Percentiles rank a stretch among this genome's conserved stretches.
phyloP scores from a whole-genome alignment of 2,113 vertebrate genomes.

The Pteropus alecto region DNA sequence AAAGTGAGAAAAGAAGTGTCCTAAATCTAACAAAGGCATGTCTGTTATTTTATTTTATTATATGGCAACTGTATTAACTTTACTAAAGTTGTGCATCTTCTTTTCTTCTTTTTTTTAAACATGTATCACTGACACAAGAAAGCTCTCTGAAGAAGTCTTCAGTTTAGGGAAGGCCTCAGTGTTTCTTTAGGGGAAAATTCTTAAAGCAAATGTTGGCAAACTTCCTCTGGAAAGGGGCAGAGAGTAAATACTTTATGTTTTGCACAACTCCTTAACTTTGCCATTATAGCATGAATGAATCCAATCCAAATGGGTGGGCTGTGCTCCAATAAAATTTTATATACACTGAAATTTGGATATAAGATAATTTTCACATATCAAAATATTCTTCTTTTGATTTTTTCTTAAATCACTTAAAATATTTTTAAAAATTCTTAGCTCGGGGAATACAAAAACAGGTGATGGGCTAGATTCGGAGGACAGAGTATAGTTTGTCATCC shows the following conservation, averaged over 20 bases:
- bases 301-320: neutral
- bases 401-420: neutral
- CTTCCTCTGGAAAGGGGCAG: neutral
- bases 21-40: neutral
- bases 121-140: neutral
- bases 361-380: neutral
- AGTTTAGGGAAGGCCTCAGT: neutral
- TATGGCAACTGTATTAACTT: neutral
- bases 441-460: neutral
- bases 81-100: neutral
- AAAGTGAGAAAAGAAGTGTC: neutral
- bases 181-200: constrained; percentile 39
- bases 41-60: neutral
- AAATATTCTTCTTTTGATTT: neutral
- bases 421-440: neutral
- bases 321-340: neutral
- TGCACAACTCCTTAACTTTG: neutral
- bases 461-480: neutral
- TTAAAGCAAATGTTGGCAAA: neutral
- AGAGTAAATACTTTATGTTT: neutral
- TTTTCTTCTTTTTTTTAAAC: neutral
- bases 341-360: constrained; percentile 6
- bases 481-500: neutral
- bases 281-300: neutral
- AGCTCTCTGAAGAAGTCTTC: neutral